These are phyloP conservation scores for Campaea margaritaria DNA, from an alignment of 2,888 invertebrate species.

Conservation along the genomic window DNA sequence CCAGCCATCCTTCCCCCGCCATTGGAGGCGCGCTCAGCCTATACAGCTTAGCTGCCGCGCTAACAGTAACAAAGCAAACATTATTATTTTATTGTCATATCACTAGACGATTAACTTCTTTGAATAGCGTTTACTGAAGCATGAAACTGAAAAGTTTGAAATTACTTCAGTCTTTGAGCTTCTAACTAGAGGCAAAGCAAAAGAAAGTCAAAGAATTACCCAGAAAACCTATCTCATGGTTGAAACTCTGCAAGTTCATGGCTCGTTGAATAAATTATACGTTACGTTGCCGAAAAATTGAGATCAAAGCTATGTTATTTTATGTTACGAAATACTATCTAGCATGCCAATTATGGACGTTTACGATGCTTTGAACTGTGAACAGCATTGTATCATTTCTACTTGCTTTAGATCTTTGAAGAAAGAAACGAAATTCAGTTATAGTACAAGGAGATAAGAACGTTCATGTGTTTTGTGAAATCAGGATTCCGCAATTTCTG, in stretches of 20 bases:
- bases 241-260: conserved; percentile 42
- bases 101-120: too few relatives aligned
- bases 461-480: too few relatives aligned
- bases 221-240: conserved; percentile 33
- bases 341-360: conserved; percentile 40
- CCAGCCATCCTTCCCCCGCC: too few relatives aligned
- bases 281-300: conserved; percentile 52
- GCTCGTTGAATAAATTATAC: conserved; percentile 53
- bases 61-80: too few relatives aligned
- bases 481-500: too few relatives aligned
- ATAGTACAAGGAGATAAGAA: too few relatives aligned
- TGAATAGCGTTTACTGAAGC: not conserved
- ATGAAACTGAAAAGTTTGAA: not conserved
- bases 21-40: too few relatives aligned
- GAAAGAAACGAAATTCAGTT: not conserved
- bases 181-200: not conserved
- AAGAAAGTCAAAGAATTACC: conserved; percentile 26
- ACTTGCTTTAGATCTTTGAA: not conserved
- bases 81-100: too few relatives aligned
- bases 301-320: conserved; percentile 47
- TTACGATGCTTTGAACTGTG: conserved; percentile 29
- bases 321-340: conserved; percentile 46
- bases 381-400: conserved; percentile 1
- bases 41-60: too few relatives aligned
- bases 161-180: not conserved